Percentiles rank a stretch among this genome's conserved stretches.
phyloP scores from a whole-genome alignment of 1,140 invertebrate genomes.

The Sipha flava region DNA sequence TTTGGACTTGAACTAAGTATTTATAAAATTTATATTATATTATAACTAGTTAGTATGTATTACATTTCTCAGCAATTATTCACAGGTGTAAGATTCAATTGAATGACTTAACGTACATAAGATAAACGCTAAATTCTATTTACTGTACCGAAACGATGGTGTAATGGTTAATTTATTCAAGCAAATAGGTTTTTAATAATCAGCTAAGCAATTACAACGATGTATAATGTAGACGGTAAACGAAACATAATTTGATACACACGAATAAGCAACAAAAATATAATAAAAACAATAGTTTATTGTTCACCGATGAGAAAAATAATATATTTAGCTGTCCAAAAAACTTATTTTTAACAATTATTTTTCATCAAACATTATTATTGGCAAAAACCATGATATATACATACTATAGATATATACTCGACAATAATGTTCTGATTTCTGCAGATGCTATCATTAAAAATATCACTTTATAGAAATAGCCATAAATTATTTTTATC shows the following conservation, averaged over 20 bases:
- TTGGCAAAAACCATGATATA: no score
- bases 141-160: neutral
- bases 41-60: no score
- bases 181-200: neutral
- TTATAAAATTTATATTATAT: no score
- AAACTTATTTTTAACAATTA: no score
- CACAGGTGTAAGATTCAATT: no score
- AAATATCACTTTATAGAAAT: no score
- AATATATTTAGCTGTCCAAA: neutral
- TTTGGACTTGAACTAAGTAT: no score
- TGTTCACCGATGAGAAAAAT: no score
- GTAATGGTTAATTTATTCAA: neutral
- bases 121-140: neutral
- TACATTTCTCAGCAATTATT: no score
- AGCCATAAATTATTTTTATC: no score
- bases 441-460: no score
- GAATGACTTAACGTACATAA: neutral
- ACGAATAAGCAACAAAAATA: neutral
- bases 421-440: neutral
- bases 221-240: neutral
- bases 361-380: neutral
- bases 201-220: neutral
- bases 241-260: neutral
- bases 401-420: neutral
- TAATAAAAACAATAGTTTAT: neutral